These are phyloP conservation scores for Hylaea fasciaria DNA, from an alignment of 2,888 invertebrate genomes.

Conservation along the genomic window DNA sequence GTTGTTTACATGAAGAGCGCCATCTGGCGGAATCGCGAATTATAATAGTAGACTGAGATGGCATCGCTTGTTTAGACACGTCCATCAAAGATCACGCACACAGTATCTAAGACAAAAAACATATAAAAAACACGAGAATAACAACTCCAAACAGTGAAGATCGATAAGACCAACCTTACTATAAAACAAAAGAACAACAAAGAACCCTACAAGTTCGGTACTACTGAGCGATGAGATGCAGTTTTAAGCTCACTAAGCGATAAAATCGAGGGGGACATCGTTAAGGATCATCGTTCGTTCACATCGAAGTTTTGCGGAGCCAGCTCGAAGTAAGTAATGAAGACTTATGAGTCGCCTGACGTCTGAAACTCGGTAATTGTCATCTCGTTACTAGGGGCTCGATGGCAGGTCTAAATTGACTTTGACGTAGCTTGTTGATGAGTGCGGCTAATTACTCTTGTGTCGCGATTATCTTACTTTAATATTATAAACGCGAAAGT, in stretches of 20 bases:
- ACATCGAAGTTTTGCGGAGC: conserved; percentile 66
- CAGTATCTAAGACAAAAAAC: too few relatives aligned
- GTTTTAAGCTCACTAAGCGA: conserved; percentile 41
- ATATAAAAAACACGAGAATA: too few relatives aligned
- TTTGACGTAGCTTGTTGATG: conserved; percentile 41
- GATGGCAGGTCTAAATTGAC: conserved; percentile 41
- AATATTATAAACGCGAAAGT: neutral
- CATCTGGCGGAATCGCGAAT: too few relatives aligned
- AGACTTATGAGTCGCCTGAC: conserved; percentile 79
- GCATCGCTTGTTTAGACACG: too few relatives aligned
- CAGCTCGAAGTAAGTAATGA: conserved; percentile 73
- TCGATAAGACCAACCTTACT: too few relatives aligned
- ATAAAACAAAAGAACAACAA: conserved; percentile 6
- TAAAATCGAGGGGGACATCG: conserved; percentile 39
- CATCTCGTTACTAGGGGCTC: conserved; percentile 61
- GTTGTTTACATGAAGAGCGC: too few relatives aligned
- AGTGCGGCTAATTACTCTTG: conserved; percentile 39
- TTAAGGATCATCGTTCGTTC: conserved; percentile 44
- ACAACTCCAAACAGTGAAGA: too few relatives aligned
- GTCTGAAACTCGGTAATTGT: conserved; percentile 63
- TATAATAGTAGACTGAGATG: too few relatives aligned
- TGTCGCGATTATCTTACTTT: neutral
- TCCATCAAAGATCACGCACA: too few relatives aligned
- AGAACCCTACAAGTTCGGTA: conserved; percentile 18
- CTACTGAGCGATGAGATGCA: conserved; percentile 30